These are phyloP conservation scores for Squalus acanthias DNA, from an alignment of 2,797 vertebrate species.

Conservation along the genomic window DNA sequence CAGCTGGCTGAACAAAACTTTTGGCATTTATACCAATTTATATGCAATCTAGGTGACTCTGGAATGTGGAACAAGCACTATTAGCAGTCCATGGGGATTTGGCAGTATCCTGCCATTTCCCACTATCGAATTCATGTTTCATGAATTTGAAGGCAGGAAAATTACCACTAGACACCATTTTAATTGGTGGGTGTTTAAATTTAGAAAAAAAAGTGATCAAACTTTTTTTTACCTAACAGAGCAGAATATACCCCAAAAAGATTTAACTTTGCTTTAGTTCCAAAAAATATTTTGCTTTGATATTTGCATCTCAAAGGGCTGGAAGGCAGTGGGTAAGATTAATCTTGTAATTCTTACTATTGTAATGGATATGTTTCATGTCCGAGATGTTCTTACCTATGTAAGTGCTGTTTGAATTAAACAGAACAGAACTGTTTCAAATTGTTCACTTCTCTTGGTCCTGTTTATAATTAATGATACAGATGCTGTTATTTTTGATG, in stretches of 20 bases:
- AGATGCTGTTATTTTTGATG: not conserved
- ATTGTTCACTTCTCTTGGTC: not conserved
- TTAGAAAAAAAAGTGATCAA: not conserved
- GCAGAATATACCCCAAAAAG: not conserved
- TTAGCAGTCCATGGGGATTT: not conserved
- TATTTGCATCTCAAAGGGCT: constrained; percentile 35
- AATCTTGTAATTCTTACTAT: constrained; percentile 36
- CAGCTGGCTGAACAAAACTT: not conserved
- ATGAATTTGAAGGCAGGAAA: not conserved
- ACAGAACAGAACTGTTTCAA: constrained; percentile 36
- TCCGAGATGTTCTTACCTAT: constrained; percentile 34
- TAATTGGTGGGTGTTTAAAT: not conserved
- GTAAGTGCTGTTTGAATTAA: constrained; percentile 38
- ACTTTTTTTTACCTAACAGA: not conserved
- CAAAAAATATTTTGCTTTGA: constrained; percentile 1
- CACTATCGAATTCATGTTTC: not conserved
- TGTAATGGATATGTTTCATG: constrained; percentile 38
- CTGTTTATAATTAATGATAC: constrained; percentile 15
- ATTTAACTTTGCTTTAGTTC: constrained; percentile 31
- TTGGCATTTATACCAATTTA: not conserved
- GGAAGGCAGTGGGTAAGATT: constrained; percentile 30
- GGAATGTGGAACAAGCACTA: not conserved
- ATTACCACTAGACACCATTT: not conserved
- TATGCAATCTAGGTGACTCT: not conserved
- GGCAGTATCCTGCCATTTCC: not conserved